Evolutionary conservation across 2,797 vertebrate species (phyloP).

Genomic region (Clarias platycephalus): DNA sequence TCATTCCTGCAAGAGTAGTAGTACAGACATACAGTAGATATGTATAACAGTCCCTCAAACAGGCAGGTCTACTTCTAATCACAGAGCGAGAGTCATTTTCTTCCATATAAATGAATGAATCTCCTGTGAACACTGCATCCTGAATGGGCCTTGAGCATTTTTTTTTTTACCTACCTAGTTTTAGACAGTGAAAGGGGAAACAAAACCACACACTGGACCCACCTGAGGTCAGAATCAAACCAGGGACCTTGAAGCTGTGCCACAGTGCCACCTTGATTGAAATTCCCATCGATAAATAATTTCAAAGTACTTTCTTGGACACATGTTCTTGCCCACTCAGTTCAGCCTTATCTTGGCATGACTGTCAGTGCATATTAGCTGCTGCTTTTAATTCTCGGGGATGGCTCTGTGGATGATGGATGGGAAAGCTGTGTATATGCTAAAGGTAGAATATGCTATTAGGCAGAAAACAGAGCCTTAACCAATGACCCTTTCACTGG

Average conservation of each 20-base stretch:
- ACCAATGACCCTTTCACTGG: slow-evolving; percentile 58
- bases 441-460: slow-evolving; percentile 59
- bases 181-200: background rate
- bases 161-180: background rate
- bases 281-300: slow-evolving; percentile 32
- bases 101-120: background rate
- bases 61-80: background rate
- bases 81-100: slow-evolving; percentile 1
- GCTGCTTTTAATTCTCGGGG: slow-evolving; percentile 51
- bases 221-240: background rate
- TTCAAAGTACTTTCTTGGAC: slow-evolving; percentile 40
- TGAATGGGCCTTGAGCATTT: background rate
- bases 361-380: slow-evolving; percentile 43
- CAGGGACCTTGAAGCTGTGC: background rate
- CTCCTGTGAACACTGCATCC: background rate
- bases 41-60: background rate
- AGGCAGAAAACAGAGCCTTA: slow-evolving; percentile 59
- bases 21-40: background rate
- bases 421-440: slow-evolving; percentile 45
- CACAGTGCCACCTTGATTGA: slow-evolving; percentile 2
- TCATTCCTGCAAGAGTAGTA: background rate
- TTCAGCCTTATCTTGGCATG: slow-evolving; percentile 27
- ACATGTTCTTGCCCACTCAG: slow-evolving; percentile 20
- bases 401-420: slow-evolving; percentile 49
- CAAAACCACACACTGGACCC: background rate